Percentiles rank a stretch among this genome's conserved stretches.
Conservation (phyloP, 1,140 invertebrate species). For the Psilanteris sp. region DNA sequence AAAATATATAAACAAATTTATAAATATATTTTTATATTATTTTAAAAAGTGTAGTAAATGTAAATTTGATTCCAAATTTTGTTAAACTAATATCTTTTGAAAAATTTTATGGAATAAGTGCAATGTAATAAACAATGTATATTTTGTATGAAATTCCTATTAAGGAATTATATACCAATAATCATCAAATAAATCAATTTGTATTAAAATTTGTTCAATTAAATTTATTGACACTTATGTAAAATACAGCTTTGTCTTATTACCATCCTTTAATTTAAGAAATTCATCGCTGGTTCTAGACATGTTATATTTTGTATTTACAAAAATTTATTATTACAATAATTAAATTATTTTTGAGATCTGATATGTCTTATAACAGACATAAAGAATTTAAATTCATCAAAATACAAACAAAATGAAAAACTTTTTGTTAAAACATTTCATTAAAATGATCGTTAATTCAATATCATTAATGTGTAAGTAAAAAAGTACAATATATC, state of each 20-base stretch:
- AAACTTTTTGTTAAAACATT: constrained; percentile 9
- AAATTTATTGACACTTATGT: constrained; percentile 9
- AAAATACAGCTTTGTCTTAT: constrained; percentile 25
- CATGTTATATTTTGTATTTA: not conserved
- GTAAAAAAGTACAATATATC: constrained; percentile 21
- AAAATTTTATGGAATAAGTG: constrained; percentile 27
- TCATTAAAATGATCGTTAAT: not conserved
- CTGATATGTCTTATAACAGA: constrained; percentile 49
- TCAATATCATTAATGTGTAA: too few relatives aligned
- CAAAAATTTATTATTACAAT: constrained; percentile 49
- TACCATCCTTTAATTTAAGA: constrained; percentile 14
- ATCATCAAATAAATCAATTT: constrained; percentile 45
- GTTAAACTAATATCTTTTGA: constrained; percentile 9
- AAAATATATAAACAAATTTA: constrained; percentile 14
- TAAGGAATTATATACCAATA: constrained; percentile 26
- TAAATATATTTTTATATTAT: constrained; percentile 28
- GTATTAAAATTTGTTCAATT: constrained; percentile 22
- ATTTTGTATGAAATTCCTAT: constrained; percentile 52
- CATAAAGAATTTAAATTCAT: constrained; percentile 42
- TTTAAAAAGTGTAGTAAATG: constrained; percentile 17
- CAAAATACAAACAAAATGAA: constrained; percentile 13
- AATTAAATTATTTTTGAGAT: constrained; percentile 37
- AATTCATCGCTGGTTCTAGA: constrained; percentile 27
- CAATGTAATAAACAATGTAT: constrained; percentile 52
- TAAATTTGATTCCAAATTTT: too few relatives aligned